phyloP scores from a whole-genome alignment of 2,113 vertebrate species.

The Percina caprodes region DNA sequence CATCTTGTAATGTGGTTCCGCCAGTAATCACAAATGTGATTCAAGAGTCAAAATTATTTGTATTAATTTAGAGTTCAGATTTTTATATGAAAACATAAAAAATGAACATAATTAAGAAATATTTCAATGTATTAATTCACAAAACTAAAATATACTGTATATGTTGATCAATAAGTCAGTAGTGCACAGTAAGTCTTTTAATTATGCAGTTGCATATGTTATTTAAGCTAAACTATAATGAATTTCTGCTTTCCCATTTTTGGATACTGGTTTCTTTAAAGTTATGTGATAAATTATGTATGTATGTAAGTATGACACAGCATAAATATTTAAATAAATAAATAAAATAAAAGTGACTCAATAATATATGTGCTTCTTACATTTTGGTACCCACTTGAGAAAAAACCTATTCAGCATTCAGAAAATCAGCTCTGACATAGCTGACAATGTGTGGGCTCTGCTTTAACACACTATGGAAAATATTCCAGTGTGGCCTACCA shows the following conservation, averaged over 20 bases:
- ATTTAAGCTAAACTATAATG: background rate
- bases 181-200: background rate
- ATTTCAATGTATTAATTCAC: background rate
- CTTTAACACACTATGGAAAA: slow-evolving; percentile 48
- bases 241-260: background rate
- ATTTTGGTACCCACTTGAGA: background rate
- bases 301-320: background rate
- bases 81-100: background rate
- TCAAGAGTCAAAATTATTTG: background rate
- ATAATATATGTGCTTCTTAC: background rate
- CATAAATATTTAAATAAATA: background rate
- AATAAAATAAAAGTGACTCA: slow-evolving; percentile 2
- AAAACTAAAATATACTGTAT: background rate
- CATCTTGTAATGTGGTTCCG: background rate
- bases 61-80: background rate
- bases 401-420: background rate
- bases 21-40: background rate
- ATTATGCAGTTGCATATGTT: background rate
- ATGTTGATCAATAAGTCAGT: background rate
- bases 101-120: background rate
- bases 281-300: background rate
- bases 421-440: background rate
- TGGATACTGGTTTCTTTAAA: background rate
- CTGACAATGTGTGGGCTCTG: slow-evolving; percentile 28
- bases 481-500: slow-evolving; percentile 41